These are phyloP conservation scores for Argentina silus DNA, from an alignment of 2,797 vertebrate species.

Conservation along the genomic window DNA sequence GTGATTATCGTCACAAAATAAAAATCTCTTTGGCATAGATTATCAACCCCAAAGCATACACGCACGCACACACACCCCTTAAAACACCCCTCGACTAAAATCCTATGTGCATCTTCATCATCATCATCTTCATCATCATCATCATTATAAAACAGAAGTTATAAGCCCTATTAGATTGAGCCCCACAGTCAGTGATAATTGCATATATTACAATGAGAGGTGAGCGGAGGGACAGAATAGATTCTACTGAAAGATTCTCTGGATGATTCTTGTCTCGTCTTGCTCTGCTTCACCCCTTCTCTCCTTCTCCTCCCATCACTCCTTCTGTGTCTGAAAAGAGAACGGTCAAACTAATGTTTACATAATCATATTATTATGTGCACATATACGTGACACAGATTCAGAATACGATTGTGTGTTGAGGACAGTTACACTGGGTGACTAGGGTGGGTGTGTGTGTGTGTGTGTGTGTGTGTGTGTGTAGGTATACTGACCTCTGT, in stretches of 20 bases:
- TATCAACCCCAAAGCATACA: slow-evolving; percentile 73
- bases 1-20: slow-evolving; percentile 78
- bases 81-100: slow-evolving; percentile 68
- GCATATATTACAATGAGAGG: slow-evolving; percentile 77
- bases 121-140: slow-evolving; percentile 58
- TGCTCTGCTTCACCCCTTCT: slow-evolving; percentile 16
- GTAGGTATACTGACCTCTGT: slow-evolving; percentile 48
- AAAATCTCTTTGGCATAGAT: slow-evolving; percentile 84
- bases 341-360: background rate
- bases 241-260: slow-evolving; percentile 34
- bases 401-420: too few relatives aligned
- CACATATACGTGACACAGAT: too few relatives aligned
- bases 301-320: background rate
- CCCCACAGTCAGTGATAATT: slow-evolving; percentile 72
- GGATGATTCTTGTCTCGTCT: slow-evolving; percentile 33
- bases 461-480: background rate
- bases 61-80: slow-evolving; percentile 51
- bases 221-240: slow-evolving; percentile 50
- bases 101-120: slow-evolving; percentile 58
- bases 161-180: slow-evolving; percentile 76
- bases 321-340: slow-evolving; percentile 7
- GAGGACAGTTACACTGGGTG: background rate
- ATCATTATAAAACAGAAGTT: slow-evolving; percentile 71
- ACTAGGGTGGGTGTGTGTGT: background rate
- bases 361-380: background rate